Conservation (phyloP, 2,888 invertebrate genomes). For the Melieria crassipennis region DNA sequence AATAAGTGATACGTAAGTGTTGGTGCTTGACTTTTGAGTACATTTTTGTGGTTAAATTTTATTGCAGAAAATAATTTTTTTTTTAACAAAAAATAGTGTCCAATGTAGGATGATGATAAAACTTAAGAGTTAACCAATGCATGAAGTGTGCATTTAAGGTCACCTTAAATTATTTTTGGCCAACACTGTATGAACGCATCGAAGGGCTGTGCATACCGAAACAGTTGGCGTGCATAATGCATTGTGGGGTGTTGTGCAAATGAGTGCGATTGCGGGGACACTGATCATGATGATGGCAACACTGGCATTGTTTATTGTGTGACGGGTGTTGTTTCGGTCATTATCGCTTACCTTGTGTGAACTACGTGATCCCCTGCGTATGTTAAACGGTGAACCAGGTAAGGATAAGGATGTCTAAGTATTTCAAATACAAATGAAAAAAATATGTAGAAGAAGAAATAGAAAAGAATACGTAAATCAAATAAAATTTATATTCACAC, state of each 20-base stretch:
- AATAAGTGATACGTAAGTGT: too few relatives aligned
- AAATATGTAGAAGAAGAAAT: slow-evolving; percentile 52
- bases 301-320: not conserved
- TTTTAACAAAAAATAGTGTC: too few relatives aligned
- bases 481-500: slow-evolving; percentile 46
- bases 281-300: not conserved
- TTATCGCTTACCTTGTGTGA: slow-evolving; percentile 76
- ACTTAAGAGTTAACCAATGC: too few relatives aligned
- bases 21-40: too few relatives aligned
- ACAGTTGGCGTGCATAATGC: too few relatives aligned
- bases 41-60: too few relatives aligned
- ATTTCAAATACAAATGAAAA: slow-evolving; percentile 49
- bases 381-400: slow-evolving; percentile 96
- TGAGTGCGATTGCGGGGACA: not conserved
- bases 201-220: too few relatives aligned
- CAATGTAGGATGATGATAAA: too few relatives aligned
- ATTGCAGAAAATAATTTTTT: too few relatives aligned
- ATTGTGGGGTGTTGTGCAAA: not conserved
- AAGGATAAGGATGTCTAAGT: slow-evolving; percentile 92
- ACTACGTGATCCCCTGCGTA: slow-evolving; percentile 88
- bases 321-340: not conserved
- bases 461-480: slow-evolving; percentile 55
- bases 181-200: too few relatives aligned
- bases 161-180: too few relatives aligned
- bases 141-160: too few relatives aligned